phyloP scores from a whole-genome alignment of 2,113 vertebrate species.

The Syngnathus scovelli region DNA sequence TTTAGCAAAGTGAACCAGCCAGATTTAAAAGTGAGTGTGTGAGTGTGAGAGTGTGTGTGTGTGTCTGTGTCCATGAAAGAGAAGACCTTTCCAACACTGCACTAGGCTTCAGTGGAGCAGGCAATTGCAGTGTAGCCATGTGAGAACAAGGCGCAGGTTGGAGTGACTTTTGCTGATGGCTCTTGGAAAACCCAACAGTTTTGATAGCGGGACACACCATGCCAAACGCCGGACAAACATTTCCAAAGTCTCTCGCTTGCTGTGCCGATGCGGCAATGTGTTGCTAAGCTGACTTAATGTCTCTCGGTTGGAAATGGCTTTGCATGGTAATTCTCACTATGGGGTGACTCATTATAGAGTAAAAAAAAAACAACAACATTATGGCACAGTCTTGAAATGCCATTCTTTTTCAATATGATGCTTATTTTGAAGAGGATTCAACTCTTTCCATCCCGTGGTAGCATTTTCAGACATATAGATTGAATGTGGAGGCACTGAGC shows the following conservation, averaged over 20 bases:
- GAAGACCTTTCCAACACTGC: slow-evolving; percentile 71
- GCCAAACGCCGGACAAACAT: slow-evolving; percentile 61
- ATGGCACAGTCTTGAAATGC: not conserved
- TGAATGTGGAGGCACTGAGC: slow-evolving; percentile 51
- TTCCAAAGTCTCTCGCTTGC: slow-evolving; percentile 21
- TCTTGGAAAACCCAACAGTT: slow-evolving; percentile 64
- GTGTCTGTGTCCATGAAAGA: slow-evolving; percentile 70
- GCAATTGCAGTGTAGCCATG: slow-evolving; percentile 80
- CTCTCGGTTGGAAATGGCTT: slow-evolving; percentile 4
- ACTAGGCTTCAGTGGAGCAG: slow-evolving; percentile 76
- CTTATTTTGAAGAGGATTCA: not conserved
- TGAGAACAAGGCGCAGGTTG: slow-evolving; percentile 72
- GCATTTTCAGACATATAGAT: slow-evolving; percentile 49
- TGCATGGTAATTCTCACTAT: slow-evolving; percentile 13
- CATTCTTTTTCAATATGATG: not conserved
- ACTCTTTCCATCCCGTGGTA: not conserved
- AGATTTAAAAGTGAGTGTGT: slow-evolving; percentile 62
- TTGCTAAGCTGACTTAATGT: slow-evolving; percentile 8
- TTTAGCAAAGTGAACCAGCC: slow-evolving; percentile 68
- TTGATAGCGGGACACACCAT: slow-evolving; percentile 61
- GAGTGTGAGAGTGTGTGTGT: slow-evolving; percentile 38
- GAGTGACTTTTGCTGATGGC: slow-evolving; percentile 72
- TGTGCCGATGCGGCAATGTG: not conserved
- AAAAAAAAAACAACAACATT: not conserved
- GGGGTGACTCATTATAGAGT: slow-evolving; percentile 12